Evolutionary conservation across 2,888 invertebrate genomes (phyloP), one percentile per base, ranked within the genome.

Genomic region (Taphrorychus bicolor): DNA sequence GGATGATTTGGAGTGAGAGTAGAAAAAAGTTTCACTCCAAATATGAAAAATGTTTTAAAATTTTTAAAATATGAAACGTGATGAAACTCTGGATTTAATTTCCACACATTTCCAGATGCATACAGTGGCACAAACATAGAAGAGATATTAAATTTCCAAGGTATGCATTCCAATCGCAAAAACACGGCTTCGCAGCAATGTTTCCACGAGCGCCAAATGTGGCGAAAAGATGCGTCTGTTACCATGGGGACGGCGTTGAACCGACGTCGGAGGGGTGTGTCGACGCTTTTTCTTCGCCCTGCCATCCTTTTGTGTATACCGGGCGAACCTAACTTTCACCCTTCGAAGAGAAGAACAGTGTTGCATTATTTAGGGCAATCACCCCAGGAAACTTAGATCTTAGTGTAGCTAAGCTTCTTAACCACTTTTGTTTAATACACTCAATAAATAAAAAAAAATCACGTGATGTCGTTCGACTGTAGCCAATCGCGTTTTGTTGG

Each of bases 221-320:
- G 67, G 70, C 63, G 73, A 74, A 75, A 75, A 76, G 77, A 78
- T 77, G 77, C 76, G 77, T 76, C 77, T 74, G 77, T 78, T 74
- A 69, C 73, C 74, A 75, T 76, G 73, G 75, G 52, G 72, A 78
- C 77, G 75, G 64, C 74, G 73, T 73, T 73, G 74, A 72, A 72
- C 74, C 73, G 72, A 41, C 49, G 74, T 74, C 71, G 68, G 72
- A 74, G 75, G 75, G 73, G 74, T 73, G 73, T 73, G 71, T 59
- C 63, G 71, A 62, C 62, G 70, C 66, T 62, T 58, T 59, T 60
- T 56, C 66, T 41, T 49, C 18, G 16, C 49, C 18, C 45, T 17
- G 45, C 17, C 45, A 45, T 16, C 45, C 45, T 17, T 45, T 32
- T 32, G 32, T n/a, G n/a, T 32, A 32, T 32, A 32, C 32, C 32